These are phyloP conservation scores for Hypena proboscidalis DNA, from an alignment of 2,888 invertebrate genomes.

Conservation along the genomic window DNA sequence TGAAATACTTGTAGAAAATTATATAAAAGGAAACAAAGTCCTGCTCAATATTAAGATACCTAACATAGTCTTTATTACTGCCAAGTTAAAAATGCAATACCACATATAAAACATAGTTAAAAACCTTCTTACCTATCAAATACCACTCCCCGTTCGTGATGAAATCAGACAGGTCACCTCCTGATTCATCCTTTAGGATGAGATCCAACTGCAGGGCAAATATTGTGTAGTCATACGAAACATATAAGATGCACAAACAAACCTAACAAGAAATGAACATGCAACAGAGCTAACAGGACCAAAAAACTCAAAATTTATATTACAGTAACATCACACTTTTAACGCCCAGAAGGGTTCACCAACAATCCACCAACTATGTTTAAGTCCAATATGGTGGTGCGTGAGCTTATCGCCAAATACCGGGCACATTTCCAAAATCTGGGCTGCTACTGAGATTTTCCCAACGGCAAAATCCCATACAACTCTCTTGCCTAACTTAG, in stretches of 20 bases:
- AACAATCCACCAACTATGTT: no score
- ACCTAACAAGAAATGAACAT: slow-evolving; percentile 29
- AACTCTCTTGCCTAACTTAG: no score
- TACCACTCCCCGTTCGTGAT: slow-evolving; percentile 99
- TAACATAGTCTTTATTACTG: neutral
- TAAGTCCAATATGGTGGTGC: no score
- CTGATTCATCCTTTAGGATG: slow-evolving; percentile 96
- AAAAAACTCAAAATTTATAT: no score
- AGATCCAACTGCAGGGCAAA: slow-evolving; percentile 93
- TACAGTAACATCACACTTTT: no score
- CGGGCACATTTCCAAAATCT: no score
- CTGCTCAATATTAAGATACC: neutral
- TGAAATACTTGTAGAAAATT: neutral
- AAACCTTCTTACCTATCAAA: slow-evolving; percentile 92
- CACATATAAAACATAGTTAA: neutral
- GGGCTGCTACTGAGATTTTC: no score
- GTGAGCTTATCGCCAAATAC: no score
- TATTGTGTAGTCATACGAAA: slow-evolving; percentile 35
- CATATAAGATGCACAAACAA: slow-evolving; percentile 43
- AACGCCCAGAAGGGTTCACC: no score
- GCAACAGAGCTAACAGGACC: slow-evolving; percentile 33
- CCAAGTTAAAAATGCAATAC: no score
- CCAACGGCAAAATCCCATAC: no score
- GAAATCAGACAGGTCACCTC: slow-evolving; percentile 98
- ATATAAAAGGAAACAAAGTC: neutral